phyloP scores from a whole-genome alignment of 53 echinoderm and acorn worm species.

The Astropecten irregularis region DNA sequence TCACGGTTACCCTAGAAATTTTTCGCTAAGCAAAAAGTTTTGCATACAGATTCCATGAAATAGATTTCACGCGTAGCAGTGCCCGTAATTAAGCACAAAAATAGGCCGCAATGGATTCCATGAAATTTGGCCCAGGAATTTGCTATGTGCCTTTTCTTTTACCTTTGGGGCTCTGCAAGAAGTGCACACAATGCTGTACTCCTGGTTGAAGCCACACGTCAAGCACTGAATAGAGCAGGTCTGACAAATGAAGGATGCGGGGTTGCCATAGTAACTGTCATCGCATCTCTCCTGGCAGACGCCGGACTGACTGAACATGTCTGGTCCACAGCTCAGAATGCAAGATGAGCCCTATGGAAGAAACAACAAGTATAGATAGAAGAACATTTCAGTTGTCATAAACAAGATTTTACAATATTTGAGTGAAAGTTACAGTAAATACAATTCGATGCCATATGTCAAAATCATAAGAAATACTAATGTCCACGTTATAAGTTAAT shows the following conservation, averaged over 20 bases:
- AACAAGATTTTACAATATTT: not conserved
- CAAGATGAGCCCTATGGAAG: slow-evolving; percentile 66
- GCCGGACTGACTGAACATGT: slow-evolving; percentile 61
- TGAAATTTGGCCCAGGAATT: too few species aligned
- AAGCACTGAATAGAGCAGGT: slow-evolving; percentile 60
- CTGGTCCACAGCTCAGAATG: slow-evolving; percentile 69
- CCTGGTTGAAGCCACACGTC: slow-evolving; percentile 61
- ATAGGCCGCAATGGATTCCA: too few species aligned
- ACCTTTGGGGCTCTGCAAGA: slow-evolving; percentile 82
- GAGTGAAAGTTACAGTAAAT: not conserved
- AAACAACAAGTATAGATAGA: not conserved
- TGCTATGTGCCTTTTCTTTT: too few species aligned
- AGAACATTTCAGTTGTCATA: not conserved
- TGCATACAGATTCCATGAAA: too few species aligned
- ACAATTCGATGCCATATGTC: not conserved
- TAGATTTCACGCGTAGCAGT: too few species aligned
- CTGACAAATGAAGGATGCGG: slow-evolving; percentile 60
- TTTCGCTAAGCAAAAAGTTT: too few species aligned
- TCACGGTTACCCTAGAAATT: too few species aligned
- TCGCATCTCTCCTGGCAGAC: slow-evolving; percentile 73
- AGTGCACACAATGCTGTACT: slow-evolving; percentile 60
- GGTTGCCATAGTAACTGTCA: slow-evolving; percentile 73
- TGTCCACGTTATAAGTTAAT: too few species aligned
- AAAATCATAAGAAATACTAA: too few species aligned
- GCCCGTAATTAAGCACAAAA: too few species aligned